Base-by-base conservation (phyloP, 2,888 invertebrate genomes). In the Pyralis farinalis region DNA sequence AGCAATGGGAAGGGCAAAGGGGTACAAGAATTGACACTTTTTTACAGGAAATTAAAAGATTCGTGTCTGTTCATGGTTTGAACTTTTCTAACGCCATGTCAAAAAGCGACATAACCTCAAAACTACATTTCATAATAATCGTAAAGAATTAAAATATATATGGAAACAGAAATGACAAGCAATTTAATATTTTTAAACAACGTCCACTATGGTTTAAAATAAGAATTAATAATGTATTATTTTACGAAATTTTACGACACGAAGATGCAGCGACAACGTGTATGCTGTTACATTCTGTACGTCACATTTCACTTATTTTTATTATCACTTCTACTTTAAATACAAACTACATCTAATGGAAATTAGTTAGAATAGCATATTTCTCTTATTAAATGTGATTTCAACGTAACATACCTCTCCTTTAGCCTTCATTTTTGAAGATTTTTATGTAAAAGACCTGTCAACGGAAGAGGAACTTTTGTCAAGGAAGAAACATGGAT, bases 341-440 rank as follows among this genome's bases (percentile, higher is more conserved):
- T 16, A 16, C 16, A 16, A 16, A 16, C 16, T 1, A 2, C 7
- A 8, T 4, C 3, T 25, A 2, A 25, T 25, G n/a, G n/a, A 4
- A 25, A 25, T n/a, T 25, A 25, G n/a, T 25, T 25, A 3, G 22
- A 21, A 5, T 30, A 21, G 8, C 10, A 9, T 16, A 20, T 16
- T 10, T 7, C 29, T 36, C 29, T 16, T 28, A 29, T 29, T 37
- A 32, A 42, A 39, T 49, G 34, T 29, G 43, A 55, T 53, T 52
- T 51, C 52, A 46, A 49, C 41, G 34, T 63, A 62, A 60, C 71
- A 82, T 66, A 96, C 96, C 94, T 95, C 94, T 91, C 96, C 96
- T 91, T 95, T 96, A 58, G 95, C 95, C 91, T 94, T 96, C 96
- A 96, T 96, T 90, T 90, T 93, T 64, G 62, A 77, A 81, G 77